Conservation (phyloP, 1,140 invertebrate species). For the Cotesia typhae region DNA sequence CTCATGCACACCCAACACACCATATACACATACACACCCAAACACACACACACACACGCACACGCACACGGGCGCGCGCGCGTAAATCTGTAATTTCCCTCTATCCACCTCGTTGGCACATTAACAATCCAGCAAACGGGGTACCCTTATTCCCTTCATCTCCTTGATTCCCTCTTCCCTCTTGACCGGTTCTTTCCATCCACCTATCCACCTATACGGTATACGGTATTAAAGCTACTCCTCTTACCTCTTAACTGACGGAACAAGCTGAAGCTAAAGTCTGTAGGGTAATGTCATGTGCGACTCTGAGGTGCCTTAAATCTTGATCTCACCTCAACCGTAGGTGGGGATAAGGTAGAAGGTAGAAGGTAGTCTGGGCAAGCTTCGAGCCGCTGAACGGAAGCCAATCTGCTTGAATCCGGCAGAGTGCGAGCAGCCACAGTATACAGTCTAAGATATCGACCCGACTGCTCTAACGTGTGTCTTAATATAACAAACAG, state of each 20-base stretch:
- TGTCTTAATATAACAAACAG: conserved; percentile 20
- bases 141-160: conserved; percentile 23
- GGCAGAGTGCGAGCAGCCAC: conserved; percentile 62
- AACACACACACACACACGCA: no score
- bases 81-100: conserved; percentile 12
- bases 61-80: no score
- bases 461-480: conserved; percentile 20
- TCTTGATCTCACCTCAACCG: conserved; percentile 60
- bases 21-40: no score
- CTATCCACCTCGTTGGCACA: neutral
- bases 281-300: conserved; percentile 36
- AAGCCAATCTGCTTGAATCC: conserved; percentile 66
- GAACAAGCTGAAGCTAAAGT: conserved; percentile 7
- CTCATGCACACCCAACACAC: neutral
- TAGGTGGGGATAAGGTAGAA: conserved; percentile 47
- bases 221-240: no score
- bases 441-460: conserved; percentile 38
- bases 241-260: neutral
- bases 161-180: conserved; percentile 17
- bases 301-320: conserved; percentile 55
- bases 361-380: conserved; percentile 60
- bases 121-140: conserved; percentile 1
- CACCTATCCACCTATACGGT: no score
- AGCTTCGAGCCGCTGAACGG: conserved; percentile 63
- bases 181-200: conserved; percentile 8